phyloP scores from a whole-genome alignment of 2,888 invertebrate species.

The Polydrusus pterygomalis region DNA sequence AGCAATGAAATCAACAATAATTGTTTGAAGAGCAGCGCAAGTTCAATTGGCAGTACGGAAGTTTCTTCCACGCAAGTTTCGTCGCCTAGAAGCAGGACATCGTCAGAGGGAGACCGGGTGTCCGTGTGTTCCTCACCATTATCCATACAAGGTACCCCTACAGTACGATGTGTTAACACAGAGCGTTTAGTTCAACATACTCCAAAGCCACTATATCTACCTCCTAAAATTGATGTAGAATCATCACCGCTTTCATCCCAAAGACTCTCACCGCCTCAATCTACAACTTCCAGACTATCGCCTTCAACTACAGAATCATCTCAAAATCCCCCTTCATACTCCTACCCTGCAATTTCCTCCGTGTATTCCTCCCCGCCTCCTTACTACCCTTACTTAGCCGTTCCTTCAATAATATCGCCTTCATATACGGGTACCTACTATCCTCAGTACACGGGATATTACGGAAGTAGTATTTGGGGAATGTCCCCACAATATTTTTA shows the following conservation, averaged over 20 bases:
- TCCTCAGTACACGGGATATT: neutral
- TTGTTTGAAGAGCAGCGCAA: neutral
- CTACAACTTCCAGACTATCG: too few relatives aligned
- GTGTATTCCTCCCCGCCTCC: neutral
- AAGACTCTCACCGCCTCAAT: neutral
- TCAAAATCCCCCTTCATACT: neutral
- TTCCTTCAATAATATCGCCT: neutral
- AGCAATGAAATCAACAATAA: slow-evolving; percentile 21
- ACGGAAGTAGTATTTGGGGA: slow-evolving; percentile 7
- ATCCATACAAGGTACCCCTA: slow-evolving; percentile 15
- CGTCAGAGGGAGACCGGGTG: slow-evolving; percentile 30
- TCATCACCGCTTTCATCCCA: neutral
- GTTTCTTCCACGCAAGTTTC: neutral
- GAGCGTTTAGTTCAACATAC: neutral
- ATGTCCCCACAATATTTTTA: slow-evolving; percentile 8
- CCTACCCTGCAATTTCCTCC: neutral
- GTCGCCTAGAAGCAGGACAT: slow-evolving; percentile 13
- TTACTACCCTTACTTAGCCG: slow-evolving; percentile 6
- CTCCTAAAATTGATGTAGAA: neutral
- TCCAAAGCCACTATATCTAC: neutral
- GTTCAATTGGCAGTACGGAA: neutral
- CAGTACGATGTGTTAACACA: slow-evolving; percentile 13
- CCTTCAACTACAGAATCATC: neutral
- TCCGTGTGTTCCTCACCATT: slow-evolving; percentile 23
- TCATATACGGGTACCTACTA: slow-evolving; percentile 12